Evolutionary conservation across 2,888 invertebrate species (phyloP), one percentile per base, ranked within the genome.

Genomic region (Drosophila histrio): DNA sequence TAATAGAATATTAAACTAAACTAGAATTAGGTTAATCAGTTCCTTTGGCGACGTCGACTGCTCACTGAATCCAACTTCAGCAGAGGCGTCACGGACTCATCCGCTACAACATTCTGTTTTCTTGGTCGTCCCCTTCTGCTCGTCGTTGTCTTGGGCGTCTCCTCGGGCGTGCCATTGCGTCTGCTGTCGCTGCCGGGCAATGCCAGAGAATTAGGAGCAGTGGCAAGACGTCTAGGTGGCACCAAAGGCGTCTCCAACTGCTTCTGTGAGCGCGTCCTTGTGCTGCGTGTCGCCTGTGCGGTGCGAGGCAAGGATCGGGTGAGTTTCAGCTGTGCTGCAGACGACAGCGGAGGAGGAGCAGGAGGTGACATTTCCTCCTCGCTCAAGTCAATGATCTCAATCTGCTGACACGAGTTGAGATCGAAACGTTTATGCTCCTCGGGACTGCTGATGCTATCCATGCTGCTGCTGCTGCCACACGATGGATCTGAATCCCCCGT

Each of bases 351-450:
- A 4, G 21, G 38, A 13, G 13, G 3, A 5, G 4, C 6, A 0
- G 11, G 44, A 7, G 44, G 28, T 0, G 6, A 13, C 7, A 38
- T 8, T 1, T 74, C 73, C 0, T 59, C 66, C 15, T 77, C 78
- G 49, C 74, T 73, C 4, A 67, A 17, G 32, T 79, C 74, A 2
- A 72, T 57, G 7, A 56, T 41, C 11, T 79, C 66, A 11, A 89
- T 81, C 0, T 63, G n/a, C 46, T 86, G 86, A 32, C 86, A 75
- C 19, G 69, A 50, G 57, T 89, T 81, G 1, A 78, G 28, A 28
- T 77, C 73, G 3, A 64, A 36, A 11, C 30, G 54, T 34, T 64
- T 15, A 17, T 22, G 34, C 57, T 58, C 32, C 19, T 68, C 56
- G 5, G 64, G 43, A 36, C 62, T 63, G 39, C 41, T 50, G 9